phyloP scores from a whole-genome alignment of 2,888 invertebrate species.

The Neoscelio sp. region DNA sequence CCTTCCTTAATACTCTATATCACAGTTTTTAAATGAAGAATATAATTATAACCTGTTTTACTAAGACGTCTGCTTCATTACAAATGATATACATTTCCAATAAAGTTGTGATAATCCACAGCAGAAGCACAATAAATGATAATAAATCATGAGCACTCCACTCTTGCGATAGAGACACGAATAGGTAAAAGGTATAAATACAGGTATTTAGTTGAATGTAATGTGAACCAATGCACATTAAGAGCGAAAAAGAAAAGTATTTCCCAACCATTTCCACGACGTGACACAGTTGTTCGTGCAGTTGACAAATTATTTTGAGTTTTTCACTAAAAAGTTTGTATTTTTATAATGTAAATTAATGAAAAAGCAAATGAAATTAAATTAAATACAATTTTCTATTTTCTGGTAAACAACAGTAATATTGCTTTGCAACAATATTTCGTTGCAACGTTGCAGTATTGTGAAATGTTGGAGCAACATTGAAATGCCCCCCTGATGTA shows the following conservation, averaged over 20 bases:
- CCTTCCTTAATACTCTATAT: too few species aligned
- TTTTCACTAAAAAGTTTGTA: slow-evolving; percentile 1
- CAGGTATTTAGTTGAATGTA: slow-evolving; percentile 20
- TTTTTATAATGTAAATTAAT: too few species aligned
- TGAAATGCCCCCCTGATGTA: too few species aligned
- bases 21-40: too few species aligned
- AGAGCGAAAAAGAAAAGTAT: slow-evolving; percentile 19
- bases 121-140: background rate
- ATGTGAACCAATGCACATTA: too few species aligned
- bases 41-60: slow-evolving; percentile 23
- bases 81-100: slow-evolving; percentile 9
- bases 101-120: background rate
- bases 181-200: slow-evolving; percentile 12
- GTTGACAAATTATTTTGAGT: background rate
- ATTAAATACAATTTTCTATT: too few species aligned
- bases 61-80: slow-evolving; percentile 29
- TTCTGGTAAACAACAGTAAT: too few species aligned
- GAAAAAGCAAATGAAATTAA: too few species aligned
- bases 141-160: background rate
- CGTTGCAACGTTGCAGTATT: too few species aligned
- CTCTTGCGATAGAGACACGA: background rate
- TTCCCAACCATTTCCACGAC: slow-evolving; percentile 7
- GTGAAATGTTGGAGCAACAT: too few species aligned
- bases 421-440: too few species aligned
- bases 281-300: background rate